phyloP scores from a whole-genome alignment of 2,888 invertebrate genomes.

The Cataglyphis rosenhaueri region DNA sequence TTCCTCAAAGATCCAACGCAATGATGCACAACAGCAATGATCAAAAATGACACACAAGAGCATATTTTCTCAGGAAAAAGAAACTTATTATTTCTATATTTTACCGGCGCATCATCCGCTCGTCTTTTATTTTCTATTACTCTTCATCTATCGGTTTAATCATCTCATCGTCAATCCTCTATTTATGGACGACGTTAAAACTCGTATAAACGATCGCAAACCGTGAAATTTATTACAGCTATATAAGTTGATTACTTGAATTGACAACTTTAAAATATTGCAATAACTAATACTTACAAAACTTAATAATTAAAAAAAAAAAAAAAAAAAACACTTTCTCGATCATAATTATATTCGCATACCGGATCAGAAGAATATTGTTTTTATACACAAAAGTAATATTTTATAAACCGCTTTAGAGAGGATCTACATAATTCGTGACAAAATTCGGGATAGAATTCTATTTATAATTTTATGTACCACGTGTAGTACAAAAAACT shows the following conservation, averaged over 20 bases:
- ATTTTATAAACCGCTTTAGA: not conserved
- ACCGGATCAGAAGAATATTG: not conserved
- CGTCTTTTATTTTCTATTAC: slow-evolving; percentile 37
- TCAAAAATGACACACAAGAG: slow-evolving; percentile 11
- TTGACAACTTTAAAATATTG: slow-evolving; percentile 1
- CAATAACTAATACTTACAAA: slow-evolving; percentile 30
- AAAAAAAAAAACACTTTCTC: not conserved
- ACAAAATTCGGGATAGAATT: not conserved
- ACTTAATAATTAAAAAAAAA: not conserved
- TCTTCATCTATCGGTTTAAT: slow-evolving; percentile 42
- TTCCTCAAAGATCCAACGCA: not conserved
- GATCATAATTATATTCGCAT: not conserved
- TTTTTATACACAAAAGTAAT: not conserved
- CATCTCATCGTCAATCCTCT: slow-evolving; percentile 44
- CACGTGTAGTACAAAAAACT: not conserved
- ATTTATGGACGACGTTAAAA: slow-evolving; percentile 47
- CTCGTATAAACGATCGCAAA: slow-evolving; percentile 5
- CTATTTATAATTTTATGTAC: not conserved
- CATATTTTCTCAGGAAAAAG: slow-evolving; percentile 6
- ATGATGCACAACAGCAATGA: slow-evolving; percentile 2
- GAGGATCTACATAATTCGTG: not conserved
- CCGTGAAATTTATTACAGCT: slow-evolving; percentile 47
- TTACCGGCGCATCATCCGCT: slow-evolving; percentile 9
- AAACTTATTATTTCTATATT: slow-evolving; percentile 33
- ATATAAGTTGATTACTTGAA: slow-evolving; percentile 3